Base-by-base conservation (phyloP, 2,113 vertebrate genomes). In the Ancistrus triradiatus region DNA sequence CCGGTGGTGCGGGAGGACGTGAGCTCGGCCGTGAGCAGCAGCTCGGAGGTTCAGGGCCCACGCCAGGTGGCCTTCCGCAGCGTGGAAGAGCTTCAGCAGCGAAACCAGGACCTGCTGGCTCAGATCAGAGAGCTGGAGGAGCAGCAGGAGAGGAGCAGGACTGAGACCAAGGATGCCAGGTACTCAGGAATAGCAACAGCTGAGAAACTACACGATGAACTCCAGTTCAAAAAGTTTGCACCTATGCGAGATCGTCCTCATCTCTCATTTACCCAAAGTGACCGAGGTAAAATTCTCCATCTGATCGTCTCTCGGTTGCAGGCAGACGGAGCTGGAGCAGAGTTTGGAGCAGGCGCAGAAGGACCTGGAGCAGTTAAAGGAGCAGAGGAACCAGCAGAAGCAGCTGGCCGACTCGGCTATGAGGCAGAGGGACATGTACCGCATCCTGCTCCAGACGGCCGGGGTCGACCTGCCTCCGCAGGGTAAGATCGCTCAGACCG, bases 381-480 rank as follows among this genome's bases (percentile, higher is more conserved):
- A 95, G 49, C 89, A 93, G 0, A 90, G 89, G 22, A 91, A 90
- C 18, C 94, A 95, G 74, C 96, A 95, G 61, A 85, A 92, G 78
- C 92, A 94, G 69, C 86, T 98, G 4, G 88, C 93, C 0, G 94
- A 98, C 72, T 98, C 95, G 18, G 87, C 84, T 28, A 88, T 89
- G 50, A 89, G 95, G 28, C 96, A 98, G 81, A 90, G 95, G 49
- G 95, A 98, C 70, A 97, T 98, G 96, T 98, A 91, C 78, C 93
- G 93, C 33, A 90, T 93, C 25, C 75, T 98, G 75, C 72, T 98
- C 70, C 95, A 98, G 73, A 94, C 90, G 72, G 93, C 94, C 0
- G 95, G 94, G 60, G 90, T 93, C 66, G 74, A 80, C 65, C 89
- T 98, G 70, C 95, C 95, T 27, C 73, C 86, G 52, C 90, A 90